Evolutionary conservation across 2,113 vertebrate species (phyloP).

Genomic region (Melierax canorus): DNA sequence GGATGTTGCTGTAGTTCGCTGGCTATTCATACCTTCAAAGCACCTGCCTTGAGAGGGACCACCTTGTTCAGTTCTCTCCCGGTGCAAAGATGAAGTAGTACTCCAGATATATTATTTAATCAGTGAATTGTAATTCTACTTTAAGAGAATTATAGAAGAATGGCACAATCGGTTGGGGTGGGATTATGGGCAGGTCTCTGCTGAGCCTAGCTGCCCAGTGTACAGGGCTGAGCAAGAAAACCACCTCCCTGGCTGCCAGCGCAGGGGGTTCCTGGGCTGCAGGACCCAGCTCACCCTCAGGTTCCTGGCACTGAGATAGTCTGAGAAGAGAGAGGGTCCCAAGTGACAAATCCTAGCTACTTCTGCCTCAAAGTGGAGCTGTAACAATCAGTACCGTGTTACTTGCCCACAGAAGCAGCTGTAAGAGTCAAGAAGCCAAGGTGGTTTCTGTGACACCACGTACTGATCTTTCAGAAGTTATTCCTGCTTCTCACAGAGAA

Average conservation of each 20-base stretch:
- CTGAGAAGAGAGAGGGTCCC: background rate
- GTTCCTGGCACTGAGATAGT: background rate
- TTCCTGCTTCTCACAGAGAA: background rate
- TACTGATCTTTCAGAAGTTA: background rate
- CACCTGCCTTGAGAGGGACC: background rate
- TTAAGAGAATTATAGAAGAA: background rate
- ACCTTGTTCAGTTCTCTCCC: background rate
- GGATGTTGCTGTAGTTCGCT: background rate
- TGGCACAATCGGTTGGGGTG: rapidly evolving
- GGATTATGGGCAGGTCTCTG: background rate
- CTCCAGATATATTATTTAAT: too few species aligned
- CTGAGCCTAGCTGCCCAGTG: background rate
- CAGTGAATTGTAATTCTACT: background rate
- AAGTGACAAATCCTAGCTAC: background rate
- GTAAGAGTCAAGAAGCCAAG: background rate
- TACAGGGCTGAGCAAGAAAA: background rate
- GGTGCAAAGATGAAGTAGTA: background rate
- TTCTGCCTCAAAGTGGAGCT: background rate
- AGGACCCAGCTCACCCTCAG: too few species aligned
- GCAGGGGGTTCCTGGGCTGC: background rate
- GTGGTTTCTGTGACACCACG: background rate
- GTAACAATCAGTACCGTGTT: too few species aligned
- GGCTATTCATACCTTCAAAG: background rate
- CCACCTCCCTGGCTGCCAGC: background rate
- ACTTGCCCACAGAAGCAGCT: background rate